Evolutionary conservation across 2,888 invertebrate species (phyloP).

Genomic region (Bruchidius siliquastri): DNA sequence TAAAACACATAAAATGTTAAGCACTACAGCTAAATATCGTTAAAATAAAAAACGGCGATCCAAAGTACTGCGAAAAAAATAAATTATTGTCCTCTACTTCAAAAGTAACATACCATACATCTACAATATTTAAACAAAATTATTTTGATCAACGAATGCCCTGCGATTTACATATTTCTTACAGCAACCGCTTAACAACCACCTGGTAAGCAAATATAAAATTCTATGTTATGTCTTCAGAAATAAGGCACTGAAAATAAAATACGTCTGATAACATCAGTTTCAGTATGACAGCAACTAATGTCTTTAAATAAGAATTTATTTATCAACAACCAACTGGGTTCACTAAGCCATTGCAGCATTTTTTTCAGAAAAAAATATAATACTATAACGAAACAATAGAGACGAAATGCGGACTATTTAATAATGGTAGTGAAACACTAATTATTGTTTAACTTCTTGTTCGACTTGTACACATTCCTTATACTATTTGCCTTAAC

Average conservation of each 20-base stretch:
- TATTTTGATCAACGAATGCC: not conserved
- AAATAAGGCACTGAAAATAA: slow-evolving; percentile 21
- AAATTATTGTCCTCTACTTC: not conserved
- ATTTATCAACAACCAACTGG: too few relatives aligned
- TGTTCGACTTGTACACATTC: too few relatives aligned
- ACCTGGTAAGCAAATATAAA: not conserved
- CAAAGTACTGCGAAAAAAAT: not conserved
- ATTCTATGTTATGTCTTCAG: slow-evolving; percentile 3
- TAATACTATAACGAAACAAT: too few relatives aligned
- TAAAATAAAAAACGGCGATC: not conserved
- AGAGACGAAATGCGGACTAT: too few relatives aligned
- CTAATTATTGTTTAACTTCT: too few relatives aligned
- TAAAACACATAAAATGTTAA: slow-evolving; percentile 9
- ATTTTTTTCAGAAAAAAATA: too few relatives aligned
- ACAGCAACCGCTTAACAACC: not conserved
- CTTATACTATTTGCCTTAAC: too few relatives aligned
- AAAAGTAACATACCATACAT: not conserved
- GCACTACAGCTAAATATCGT: slow-evolving; percentile 8
- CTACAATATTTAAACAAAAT: not conserved
- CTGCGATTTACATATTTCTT: not conserved
- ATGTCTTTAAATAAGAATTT: too few relatives aligned
- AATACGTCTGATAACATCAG: not conserved
- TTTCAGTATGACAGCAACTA: not conserved
- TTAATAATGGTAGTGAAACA: too few relatives aligned
- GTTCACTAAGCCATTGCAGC: too few relatives aligned